These are phyloP conservation scores for Metacarcinus magister DNA, from an alignment of 2,888 invertebrate genomes.

Conservation along the genomic window DNA sequence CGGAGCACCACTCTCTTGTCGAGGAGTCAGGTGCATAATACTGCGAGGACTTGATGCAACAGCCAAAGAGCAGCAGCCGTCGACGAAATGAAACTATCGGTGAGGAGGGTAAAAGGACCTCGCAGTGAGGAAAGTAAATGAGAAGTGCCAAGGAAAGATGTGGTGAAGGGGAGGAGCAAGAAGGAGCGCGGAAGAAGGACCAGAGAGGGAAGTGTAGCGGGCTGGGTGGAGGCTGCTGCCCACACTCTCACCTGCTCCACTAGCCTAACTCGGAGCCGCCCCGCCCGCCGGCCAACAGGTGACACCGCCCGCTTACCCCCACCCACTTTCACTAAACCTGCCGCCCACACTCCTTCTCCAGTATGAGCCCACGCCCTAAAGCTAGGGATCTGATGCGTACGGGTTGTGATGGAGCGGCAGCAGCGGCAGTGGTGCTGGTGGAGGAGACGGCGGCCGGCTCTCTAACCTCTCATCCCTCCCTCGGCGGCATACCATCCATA, in stretches of 20 bases:
- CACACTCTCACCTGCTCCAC: constrained; percentile 68
- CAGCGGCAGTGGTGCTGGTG: neutral
- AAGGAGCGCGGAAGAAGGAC: neutral
- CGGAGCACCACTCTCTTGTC: neutral
- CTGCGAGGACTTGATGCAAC: neutral
- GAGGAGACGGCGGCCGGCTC: neutral
- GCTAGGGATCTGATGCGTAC: neutral
- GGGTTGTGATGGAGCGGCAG: constrained; percentile 27
- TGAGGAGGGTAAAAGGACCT: neutral
- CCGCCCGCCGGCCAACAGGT: constrained; percentile 64
- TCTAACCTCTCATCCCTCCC: neutral
- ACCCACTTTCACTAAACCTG: constrained; percentile 66
- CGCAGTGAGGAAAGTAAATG: neutral
- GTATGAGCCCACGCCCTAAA: neutral
- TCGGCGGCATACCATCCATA: constrained; percentile 14
- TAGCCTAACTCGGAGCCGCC: constrained; percentile 58
- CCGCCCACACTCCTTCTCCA: constrained; percentile 62
- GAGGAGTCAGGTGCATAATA: neutral
- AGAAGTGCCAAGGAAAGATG: constrained; percentile 23
- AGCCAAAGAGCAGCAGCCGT: neutral
- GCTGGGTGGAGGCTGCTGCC: constrained; percentile 54
- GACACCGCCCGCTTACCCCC: constrained; percentile 60
- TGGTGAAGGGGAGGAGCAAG: neutral
- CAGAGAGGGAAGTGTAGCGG: neutral
- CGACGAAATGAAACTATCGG: neutral